Evolutionary conservation across 1,140 invertebrate species (phyloP), one percentile per base, ranked within the genome.

Genomic region (Pentalonia nigronervosa): DNA sequence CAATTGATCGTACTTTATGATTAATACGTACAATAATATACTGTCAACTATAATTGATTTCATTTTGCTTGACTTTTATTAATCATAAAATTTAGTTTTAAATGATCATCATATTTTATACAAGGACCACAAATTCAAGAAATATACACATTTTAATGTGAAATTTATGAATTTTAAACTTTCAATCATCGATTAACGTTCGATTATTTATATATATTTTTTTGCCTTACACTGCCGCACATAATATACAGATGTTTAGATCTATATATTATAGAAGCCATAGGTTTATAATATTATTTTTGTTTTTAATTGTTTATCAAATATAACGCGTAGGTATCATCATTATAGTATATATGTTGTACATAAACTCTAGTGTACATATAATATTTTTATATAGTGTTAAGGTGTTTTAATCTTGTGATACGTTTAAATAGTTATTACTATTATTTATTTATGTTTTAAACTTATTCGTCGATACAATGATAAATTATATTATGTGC

Each of bases 301-400:
- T 88, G 48, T 50, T 50, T 48, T 88, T 30, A 50, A 34, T 23
- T 50, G 48, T 88, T 88, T 88, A 50, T 50, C 48, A 30, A 48
- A 48, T 53, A 14, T 23, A 76, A 76, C 30, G 3, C 60, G 14
- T 76, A 76, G 30, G 60, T 76, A n/a, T 67, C 60, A n/a, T 67
- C 60, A 76, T n/a, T 76, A 76, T 76, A 76, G 17, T 76, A 76
- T 76, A 76, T 17, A 76, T 76, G 17, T 53, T 88, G 87, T 88
- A 88, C 87, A 88, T 88, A 88, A 34, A 88, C 48, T 53, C 14
- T 53, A 88, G n/a, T 88, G 87, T 88, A 88, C 17, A 88, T 88
- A 76, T 76, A 88, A 34, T 88, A 50, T 30, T 41, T 76, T 50
- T 50, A 88, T 88, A 11, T 50, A 88, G 87, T 41, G 87, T 88